Base-by-base conservation (phyloP, 2,113 vertebrate genomes). In the Merops nubicus region DNA sequence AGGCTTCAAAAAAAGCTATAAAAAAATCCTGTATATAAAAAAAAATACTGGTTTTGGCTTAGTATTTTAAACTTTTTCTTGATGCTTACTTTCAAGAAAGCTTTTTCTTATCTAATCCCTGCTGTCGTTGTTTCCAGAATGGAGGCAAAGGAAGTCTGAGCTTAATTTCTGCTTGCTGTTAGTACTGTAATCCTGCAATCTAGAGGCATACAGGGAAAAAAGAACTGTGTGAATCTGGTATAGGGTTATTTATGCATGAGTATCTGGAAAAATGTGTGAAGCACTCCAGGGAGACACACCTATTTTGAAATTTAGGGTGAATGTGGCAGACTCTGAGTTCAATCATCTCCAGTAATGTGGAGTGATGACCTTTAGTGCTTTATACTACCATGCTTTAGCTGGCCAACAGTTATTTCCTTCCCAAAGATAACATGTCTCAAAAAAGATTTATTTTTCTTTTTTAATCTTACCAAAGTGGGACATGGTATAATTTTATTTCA, bases 401-500 rank as follows among this genome's bases (percentile, higher is more conserved):
- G 38, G 38, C 34, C 67, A 77, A 74, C 15, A 53, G 63, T 85
- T 93, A 88, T 43, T 79, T 82, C 59, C 50, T 62, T 8, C 45
- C 51, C 68, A 74, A 79, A 93, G 68, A 91, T 83, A 94, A 80
- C 38, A 31, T 8, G 70, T 59, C 57, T 94, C 53, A 91, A 75
- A 79, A 83, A 88, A 63, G 16, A 7, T 7, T 6, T 7, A 16
- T 16, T 8, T 57, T 73, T 83, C 69, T 94, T 93, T 72, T 8
- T 42, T 65, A 62, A 72, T 93, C 67, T 88, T 65, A 31, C 38
- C 77, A 26, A 85, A 90, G 59, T 88, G 75, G 59, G 38, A 77
- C 63, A 86, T 80, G 79, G 79, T 94, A 86, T 90, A 89, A 94
- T 93, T 96, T 93, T 85, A 90, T 93, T 96, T 93, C 78, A 25